These are phyloP conservation scores for Nyctibius grandis DNA, from an alignment of 2,797 vertebrate species.

Conservation along the genomic window DNA sequence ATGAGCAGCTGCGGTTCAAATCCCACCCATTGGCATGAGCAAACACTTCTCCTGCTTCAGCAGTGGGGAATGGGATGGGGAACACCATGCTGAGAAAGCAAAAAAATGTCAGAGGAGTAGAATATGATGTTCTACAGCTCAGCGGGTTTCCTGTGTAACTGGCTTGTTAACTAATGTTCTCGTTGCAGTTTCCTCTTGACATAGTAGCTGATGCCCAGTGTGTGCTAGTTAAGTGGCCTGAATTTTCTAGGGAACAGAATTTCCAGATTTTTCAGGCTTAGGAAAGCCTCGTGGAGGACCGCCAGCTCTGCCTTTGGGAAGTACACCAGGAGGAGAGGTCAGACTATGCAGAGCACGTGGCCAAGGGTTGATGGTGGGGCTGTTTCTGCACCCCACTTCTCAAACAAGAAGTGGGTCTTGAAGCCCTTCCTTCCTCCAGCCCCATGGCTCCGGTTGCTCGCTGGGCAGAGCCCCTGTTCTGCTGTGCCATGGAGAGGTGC, in stretches of 20 bases:
- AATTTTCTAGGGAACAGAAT: not conserved
- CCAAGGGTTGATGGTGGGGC: not conserved
- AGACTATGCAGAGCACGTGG: not conserved
- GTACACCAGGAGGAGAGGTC: not conserved
- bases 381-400: not conserved
- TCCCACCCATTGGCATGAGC: not conserved
- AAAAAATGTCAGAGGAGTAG: not conserved
- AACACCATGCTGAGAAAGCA: not conserved
- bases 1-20: not conserved
- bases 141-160: not conserved
- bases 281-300: not conserved
- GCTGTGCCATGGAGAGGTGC: not conserved
- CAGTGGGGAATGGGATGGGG: not conserved
- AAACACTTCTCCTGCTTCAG: not conserved
- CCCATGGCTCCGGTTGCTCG: fast-evolving
- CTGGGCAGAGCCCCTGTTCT: not conserved
- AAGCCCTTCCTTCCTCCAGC: not conserved
- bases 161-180: not conserved
- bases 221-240: not conserved
- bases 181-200: not conserved
- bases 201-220: not conserved
- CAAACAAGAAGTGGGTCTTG: not conserved
- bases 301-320: not conserved
- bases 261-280: not conserved
- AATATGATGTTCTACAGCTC: not conserved